These are phyloP conservation scores for Ceramica pisi DNA, from an alignment of 2,888 invertebrate species.

Conservation along the genomic window DNA sequence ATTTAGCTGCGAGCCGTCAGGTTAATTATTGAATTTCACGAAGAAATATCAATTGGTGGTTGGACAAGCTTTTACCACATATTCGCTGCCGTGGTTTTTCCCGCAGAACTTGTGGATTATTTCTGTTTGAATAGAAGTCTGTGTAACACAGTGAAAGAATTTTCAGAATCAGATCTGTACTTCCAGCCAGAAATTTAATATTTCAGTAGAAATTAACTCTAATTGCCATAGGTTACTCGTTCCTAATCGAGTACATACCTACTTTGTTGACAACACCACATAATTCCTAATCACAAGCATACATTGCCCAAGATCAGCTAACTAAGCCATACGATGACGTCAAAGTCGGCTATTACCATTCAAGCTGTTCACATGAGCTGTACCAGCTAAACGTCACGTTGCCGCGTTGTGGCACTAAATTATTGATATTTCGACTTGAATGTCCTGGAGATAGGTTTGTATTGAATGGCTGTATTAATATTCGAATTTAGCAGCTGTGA, in stretches of 20 bases:
- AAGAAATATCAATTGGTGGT: no score
- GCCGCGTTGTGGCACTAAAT: constrained; percentile 38
- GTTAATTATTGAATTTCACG: no score
- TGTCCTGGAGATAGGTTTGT: constrained; percentile 15
- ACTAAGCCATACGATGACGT: constrained; percentile 39
- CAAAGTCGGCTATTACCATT: constrained; percentile 49
- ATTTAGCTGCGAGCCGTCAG: no score
- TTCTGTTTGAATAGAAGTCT: no score
- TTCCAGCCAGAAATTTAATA: no score
- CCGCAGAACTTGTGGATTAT: no score
- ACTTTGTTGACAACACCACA: neutral
- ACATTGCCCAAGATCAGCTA: constrained; percentile 10
- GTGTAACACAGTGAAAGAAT: no score
- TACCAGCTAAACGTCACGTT: constrained; percentile 45
- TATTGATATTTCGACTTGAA: constrained; percentile 28
- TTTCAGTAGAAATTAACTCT: no score
- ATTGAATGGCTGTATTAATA: constrained; percentile 31
- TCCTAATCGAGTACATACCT: neutral
- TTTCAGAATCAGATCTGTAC: no score
- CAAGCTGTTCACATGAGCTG: constrained; percentile 31
- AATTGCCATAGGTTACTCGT: no score
- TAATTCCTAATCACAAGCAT: constrained; percentile 15
- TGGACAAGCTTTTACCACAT: no score
- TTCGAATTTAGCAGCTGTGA: constrained; percentile 12
- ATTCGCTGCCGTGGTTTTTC: no score